Base-by-base conservation (phyloP, 2,888 invertebrate genomes). In the Andrena camellia region DNA sequence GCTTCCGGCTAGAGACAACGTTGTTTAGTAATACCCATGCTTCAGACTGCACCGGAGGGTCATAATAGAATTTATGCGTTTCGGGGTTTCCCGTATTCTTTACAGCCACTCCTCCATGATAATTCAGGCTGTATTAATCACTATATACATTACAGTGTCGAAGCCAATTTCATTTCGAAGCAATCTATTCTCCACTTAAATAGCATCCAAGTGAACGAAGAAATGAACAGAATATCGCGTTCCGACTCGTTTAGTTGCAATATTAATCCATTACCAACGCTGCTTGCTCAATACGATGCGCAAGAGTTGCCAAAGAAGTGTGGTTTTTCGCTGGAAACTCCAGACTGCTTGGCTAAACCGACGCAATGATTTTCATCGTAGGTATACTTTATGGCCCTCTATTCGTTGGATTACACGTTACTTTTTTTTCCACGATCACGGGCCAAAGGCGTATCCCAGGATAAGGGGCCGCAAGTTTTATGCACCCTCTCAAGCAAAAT, bases 1-100 rank as follows among this genome's bases (percentile, higher is more conserved):
- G 75, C 70, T 81, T 81, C 82, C 82, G 81, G 70, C 69, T 62
- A 79, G 81, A 52, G 71, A 80, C 76, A 76, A 76, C 63, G 81
- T 82, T 82, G 82, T 81, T 82, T 75, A 81, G 75, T 64, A 75
- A 82, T 75, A 71, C 67, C 42, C 67, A 59, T 81, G 71, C 63
- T 48, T 75, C 60, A 68, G 67, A 70, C 74, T 57, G 70, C 26
- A 62, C 66, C 68, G 35, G 50, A 64, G 80, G 81, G 63, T 73
- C 68, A 63, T 81, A 81, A 81, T 80, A 64, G 68, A 81, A 81
- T 81, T 81, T 79, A 73, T 73, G 57, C 72, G 17, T 72, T 67
- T 50, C 67, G 64, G 35, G 31, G n/a, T 52, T 78, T 70, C 59
- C 35, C 35, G 2, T 13, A 59, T 33, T 63, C 33, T 63, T 68